A percentile compares a stretch with the other conserved stretches of the same genome.
Conservation (phyloP, 2,113 vertebrate species). For the Ptyas mucosa region DNA sequence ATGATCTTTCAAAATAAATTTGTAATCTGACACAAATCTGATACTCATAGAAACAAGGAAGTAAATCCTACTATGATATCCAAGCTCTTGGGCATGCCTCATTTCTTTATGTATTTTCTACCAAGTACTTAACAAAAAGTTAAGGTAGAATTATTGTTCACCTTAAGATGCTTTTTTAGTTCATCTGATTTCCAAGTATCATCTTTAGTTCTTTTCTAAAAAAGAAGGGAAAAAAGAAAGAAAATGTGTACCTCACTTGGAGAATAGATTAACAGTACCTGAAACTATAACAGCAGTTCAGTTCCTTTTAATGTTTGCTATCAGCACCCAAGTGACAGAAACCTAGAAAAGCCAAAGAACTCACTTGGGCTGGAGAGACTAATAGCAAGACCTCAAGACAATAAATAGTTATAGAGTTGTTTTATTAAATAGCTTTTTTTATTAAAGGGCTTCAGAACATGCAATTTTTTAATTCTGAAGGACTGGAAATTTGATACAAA, state of each 20-base stretch:
- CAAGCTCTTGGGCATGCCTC: background rate
- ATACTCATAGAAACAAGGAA: background rate
- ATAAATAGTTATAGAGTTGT: background rate
- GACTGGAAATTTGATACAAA: background rate
- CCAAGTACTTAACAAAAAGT: background rate
- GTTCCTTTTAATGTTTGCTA: background rate
- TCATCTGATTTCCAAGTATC: constrained; percentile 94
- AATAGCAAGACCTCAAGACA: background rate
- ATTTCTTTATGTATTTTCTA: background rate
- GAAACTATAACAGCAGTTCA: background rate
- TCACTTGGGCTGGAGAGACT: background rate
- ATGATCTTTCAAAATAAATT: background rate
- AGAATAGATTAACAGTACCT: background rate
- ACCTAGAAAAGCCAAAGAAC: fast-evolving
- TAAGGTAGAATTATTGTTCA: constrained; percentile 46
- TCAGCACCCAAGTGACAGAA: fast-evolving
- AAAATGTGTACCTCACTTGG: background rate
- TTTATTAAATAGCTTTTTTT: background rate
- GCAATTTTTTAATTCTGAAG: background rate
- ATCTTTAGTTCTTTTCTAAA: constrained; percentile 85
- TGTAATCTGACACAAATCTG: background rate
- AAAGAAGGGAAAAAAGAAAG: constrained; percentile 45
- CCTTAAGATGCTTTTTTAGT: constrained; percentile 80
- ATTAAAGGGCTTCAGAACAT: background rate
- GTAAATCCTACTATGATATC: background rate